These are phyloP conservation scores for Oligia strigilis DNA, from an alignment of 2,888 invertebrate species.

Conservation along the genomic window DNA sequence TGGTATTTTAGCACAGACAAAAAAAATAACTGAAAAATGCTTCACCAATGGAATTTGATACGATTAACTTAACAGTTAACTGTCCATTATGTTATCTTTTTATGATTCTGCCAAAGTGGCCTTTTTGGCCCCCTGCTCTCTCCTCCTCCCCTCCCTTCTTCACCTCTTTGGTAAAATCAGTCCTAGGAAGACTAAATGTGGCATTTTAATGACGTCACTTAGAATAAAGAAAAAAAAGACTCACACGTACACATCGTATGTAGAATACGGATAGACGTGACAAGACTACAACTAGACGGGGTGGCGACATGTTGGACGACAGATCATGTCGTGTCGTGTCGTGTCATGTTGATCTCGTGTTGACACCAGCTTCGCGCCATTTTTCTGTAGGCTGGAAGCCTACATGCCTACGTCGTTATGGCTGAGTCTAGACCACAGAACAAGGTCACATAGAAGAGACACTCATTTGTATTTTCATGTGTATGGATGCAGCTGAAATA, in stretches of 20 bases:
- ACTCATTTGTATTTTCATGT: not conserved
- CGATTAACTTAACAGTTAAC: no score
- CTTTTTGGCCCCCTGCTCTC: no score
- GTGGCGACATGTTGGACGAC: constrained; percentile 11
- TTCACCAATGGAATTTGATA: no score
- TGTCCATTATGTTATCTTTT: no score
- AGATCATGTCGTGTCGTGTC: not conserved
- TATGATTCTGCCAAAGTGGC: no score
- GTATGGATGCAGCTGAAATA: not conserved
- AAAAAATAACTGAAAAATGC: no score
- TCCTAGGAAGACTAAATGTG: not conserved
- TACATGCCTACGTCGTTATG: not conserved
- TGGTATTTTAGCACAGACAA: no score
- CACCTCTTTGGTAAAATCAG: no score
- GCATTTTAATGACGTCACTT: not conserved
- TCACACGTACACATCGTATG: not conserved
- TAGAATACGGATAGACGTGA: constrained; percentile 21
- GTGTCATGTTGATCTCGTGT: not conserved
- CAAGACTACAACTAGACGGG: not conserved
- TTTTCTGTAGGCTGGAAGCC: not conserved
- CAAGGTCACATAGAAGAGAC: not conserved
- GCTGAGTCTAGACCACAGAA: not conserved
- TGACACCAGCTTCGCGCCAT: not conserved
- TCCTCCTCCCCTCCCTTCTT: no score
- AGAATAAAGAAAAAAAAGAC: not conserved